Percentiles rank a stretch among this genome's conserved stretches.
Conservation (phyloP, 1,140 invertebrate species). For the Ditylenchus dipsaci region DNA sequence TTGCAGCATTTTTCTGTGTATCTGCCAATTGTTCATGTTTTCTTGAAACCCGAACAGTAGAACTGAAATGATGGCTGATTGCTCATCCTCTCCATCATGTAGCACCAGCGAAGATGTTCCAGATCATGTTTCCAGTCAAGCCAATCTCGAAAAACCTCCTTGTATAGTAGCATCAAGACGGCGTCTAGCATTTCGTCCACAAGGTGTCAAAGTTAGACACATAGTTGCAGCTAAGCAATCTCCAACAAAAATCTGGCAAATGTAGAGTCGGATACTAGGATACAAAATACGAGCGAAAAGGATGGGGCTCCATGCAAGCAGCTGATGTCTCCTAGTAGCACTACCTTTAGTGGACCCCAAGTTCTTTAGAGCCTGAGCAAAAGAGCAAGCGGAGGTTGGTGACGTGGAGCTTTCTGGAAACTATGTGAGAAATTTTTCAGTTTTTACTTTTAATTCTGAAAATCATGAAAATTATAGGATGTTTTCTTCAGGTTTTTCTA, state of each 20-base stretch:
- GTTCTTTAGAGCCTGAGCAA: neutral
- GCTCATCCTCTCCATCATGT: no score
- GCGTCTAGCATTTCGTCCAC: neutral
- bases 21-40: no score
- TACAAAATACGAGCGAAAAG: neutral
- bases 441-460: no score
- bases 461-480: no score
- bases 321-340: neutral
- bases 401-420: neutral
- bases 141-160: no score
- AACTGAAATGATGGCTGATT: no score
- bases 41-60: no score
- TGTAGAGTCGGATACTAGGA: neutral
- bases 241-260: neutral
- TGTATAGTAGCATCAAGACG: neutral
- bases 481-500: slow-evolving; percentile 17
- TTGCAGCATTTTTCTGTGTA: no score
- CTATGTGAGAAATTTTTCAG: neutral
- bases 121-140: no score
- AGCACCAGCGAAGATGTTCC: no score
- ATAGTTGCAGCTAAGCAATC: neutral
- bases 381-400: neutral
- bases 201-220: neutral
- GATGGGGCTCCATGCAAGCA: neutral
- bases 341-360: neutral